A percentile compares a stretch with the other conserved stretches of the same genome.
phyloP scores from a whole-genome alignment of 2,797 vertebrate species.

The Myiotriccus ornatus region DNA sequence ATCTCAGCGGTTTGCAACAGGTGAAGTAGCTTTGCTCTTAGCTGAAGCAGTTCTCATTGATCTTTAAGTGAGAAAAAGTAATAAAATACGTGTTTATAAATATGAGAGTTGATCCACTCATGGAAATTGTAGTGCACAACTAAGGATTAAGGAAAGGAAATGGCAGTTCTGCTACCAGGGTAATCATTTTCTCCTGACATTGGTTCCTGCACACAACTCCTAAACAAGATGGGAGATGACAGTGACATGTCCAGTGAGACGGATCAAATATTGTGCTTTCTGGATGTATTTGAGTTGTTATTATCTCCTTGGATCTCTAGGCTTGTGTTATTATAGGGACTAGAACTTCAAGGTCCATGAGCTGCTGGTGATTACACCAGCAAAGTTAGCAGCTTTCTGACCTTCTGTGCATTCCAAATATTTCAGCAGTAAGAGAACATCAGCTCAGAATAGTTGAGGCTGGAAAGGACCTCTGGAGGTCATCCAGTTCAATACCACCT shows the following conservation, averaged over 20 bases:
- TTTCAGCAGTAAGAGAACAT: too few relatives aligned
- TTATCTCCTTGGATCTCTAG: neutral
- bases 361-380: too few relatives aligned
- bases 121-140: neutral
- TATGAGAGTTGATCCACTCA: neutral
- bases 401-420: too few relatives aligned
- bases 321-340: neutral
- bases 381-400: too few relatives aligned
- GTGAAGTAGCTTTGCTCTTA: neutral
- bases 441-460: too few relatives aligned
- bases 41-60: neutral
- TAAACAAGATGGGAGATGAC: neutral
- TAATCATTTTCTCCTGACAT: neutral
- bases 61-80: neutral
- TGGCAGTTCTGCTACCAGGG: neutral
- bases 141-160: neutral
- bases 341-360: neutral
- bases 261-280: neutral
- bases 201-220: neutral
- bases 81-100: neutral
- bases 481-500: too few relatives aligned
- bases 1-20: neutral
- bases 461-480: too few relatives aligned
- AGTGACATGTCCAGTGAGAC: neutral
- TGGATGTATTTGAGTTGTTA: neutral